Evolutionary conservation across 2,113 vertebrate species (phyloP).

Genomic region (Anoura caudifer): DNA sequence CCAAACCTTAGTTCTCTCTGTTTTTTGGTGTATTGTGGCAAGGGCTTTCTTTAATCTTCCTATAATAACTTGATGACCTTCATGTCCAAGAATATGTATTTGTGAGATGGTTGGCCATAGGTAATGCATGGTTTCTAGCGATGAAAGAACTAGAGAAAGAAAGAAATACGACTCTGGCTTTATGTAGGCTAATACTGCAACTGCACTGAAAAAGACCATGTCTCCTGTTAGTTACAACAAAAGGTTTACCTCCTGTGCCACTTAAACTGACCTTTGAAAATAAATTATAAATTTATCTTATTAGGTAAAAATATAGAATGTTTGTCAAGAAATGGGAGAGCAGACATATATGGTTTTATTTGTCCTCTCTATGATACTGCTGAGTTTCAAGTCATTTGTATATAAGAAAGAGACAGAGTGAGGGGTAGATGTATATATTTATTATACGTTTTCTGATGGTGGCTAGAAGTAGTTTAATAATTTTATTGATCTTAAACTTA

Average conservation of each 20-base stretch:
- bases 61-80: not conserved
- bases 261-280: not conserved
- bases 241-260: not conserved
- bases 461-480: not conserved
- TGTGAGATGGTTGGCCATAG: not conserved
- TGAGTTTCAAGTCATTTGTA: not conserved
- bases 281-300: not conserved
- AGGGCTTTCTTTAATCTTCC: not conserved
- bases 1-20: not conserved
- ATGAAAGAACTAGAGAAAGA: not conserved
- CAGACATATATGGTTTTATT: not conserved
- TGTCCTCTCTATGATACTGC: not conserved
- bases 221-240: not conserved
- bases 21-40: not conserved
- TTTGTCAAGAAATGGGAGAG: not conserved
- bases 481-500: not conserved
- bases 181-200: not conserved
- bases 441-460: not conserved
- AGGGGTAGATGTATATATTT: not conserved
- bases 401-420: not conserved
- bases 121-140: not conserved
- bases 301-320: not conserved
- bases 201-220: not conserved
- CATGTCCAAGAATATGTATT: not conserved
- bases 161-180: not conserved